These are phyloP conservation scores for Ifrita kowaldi DNA, from an alignment of 2,113 vertebrate genomes.

Conservation along the genomic window DNA sequence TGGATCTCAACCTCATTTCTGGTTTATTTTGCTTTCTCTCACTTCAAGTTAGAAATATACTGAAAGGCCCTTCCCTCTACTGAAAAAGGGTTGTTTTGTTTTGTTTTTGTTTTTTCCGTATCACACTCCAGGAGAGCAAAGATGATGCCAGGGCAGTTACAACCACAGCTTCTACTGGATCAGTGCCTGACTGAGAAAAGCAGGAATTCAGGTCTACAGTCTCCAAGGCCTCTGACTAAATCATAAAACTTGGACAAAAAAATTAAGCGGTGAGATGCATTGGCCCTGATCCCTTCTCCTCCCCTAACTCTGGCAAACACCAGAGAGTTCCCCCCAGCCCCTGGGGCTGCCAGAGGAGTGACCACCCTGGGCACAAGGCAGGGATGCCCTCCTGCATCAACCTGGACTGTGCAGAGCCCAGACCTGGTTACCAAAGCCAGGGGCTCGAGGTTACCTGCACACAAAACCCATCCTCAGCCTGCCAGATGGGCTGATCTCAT, in stretches of 20 bases:
- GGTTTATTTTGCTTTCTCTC: slow-evolving; percentile 23
- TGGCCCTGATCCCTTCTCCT: neutral
- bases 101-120: neutral
- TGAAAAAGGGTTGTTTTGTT: neutral
- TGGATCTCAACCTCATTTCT: neutral
- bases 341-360: neutral
- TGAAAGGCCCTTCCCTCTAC: neutral
- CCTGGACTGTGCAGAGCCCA: neutral
- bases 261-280: neutral
- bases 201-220: neutral
- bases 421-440: neutral
- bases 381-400: neutral
- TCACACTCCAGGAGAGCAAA: neutral
- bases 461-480: neutral
- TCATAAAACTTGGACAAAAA: neutral
- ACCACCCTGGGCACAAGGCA: neutral
- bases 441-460: fast-evolving
- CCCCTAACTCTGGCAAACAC: neutral
- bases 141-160: slow-evolving; percentile 38
- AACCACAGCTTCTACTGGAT: slow-evolving; percentile 21
- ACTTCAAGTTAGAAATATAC: neutral
- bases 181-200: neutral
- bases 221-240: neutral
- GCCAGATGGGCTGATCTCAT: neutral
- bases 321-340: neutral